These are phyloP conservation scores for Eptesicus fuscus DNA, from an alignment of 2,113 vertebrate genomes.

Conservation along the genomic window DNA sequence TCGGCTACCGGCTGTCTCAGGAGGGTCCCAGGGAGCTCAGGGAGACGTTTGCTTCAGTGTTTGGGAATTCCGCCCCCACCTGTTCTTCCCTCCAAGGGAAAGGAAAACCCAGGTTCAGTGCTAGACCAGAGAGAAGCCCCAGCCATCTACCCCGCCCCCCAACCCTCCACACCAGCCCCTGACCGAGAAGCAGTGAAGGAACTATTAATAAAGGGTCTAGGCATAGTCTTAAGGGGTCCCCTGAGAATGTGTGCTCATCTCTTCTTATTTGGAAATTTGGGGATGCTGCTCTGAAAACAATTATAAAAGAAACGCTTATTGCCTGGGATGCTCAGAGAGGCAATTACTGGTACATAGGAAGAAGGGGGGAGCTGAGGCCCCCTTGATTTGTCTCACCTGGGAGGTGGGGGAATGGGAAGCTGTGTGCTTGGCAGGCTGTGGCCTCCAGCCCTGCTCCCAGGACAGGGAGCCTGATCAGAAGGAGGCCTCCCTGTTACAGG, in stretches of 20 bases:
- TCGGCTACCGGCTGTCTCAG: background rate
- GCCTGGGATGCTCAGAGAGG: background rate
- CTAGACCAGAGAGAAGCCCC: background rate
- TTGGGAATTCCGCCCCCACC: background rate
- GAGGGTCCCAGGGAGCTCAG: background rate
- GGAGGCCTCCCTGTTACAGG: background rate
- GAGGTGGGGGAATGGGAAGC: background rate
- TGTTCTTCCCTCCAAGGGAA: background rate
- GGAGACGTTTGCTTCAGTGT: background rate
- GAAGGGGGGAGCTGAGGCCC: rapidly evolving
- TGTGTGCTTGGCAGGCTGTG: background rate
- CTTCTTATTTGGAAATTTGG: background rate
- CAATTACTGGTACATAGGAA: background rate
- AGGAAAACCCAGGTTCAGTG: background rate
- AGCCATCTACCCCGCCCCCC: rapidly evolving
- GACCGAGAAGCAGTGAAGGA: background rate
- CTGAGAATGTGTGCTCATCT: background rate
- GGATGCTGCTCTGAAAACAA: background rate
- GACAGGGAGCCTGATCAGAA: background rate
- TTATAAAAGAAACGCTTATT: background rate
- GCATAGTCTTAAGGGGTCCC: background rate
- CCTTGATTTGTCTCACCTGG: background rate
- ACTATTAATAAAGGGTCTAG: background rate
- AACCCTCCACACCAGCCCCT: background rate
- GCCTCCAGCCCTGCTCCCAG: background rate